A percentile compares a stretch with the other conserved stretches of the same genome.
phyloP scores from a whole-genome alignment of 2,888 invertebrate genomes.

The Volucella inflata region DNA sequence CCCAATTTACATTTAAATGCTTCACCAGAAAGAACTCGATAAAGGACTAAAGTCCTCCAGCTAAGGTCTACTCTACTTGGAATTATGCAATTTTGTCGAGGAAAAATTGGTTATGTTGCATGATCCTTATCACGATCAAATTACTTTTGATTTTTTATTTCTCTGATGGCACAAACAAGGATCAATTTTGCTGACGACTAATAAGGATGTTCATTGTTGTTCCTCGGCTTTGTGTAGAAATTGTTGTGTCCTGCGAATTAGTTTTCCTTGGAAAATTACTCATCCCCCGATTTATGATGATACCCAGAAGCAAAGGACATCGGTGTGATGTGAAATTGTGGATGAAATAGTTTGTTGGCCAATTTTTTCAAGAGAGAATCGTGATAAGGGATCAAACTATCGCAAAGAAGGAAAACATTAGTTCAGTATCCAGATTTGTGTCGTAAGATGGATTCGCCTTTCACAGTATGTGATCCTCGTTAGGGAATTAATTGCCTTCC shows the following conservation, averaged over 20 bases:
- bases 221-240: constrained; percentile 17
- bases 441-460: constrained; percentile 30
- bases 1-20: constrained; percentile 33
- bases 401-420: constrained; percentile 3
- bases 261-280: constrained; percentile 50
- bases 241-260: constrained; percentile 55
- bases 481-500: constrained; percentile 34
- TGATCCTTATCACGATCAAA: constrained; percentile 60
- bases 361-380: constrained; percentile 53
- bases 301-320: constrained; percentile 20
- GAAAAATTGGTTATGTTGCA: constrained; percentile 4
- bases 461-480: constrained; percentile 37
- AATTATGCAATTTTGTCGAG: constrained; percentile 54
- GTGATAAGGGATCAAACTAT: constrained; percentile 53
- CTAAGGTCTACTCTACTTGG: constrained; percentile 37
- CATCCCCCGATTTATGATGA: constrained; percentile 49
- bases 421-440: constrained; percentile 2
- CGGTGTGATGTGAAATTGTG: constrained; percentile 65
- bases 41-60: constrained; percentile 16
- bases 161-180: constrained; percentile 21
- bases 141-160: constrained; percentile 63
- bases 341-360: constrained; percentile 57
- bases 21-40: constrained; percentile 9
- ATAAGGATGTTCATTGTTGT: constrained; percentile 65
- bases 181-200: constrained; percentile 27